Evolutionary conservation across 1,140 invertebrate species (phyloP), one percentile per base, ranked within the genome.

Genomic region (Paralvinella palmiformis): DNA sequence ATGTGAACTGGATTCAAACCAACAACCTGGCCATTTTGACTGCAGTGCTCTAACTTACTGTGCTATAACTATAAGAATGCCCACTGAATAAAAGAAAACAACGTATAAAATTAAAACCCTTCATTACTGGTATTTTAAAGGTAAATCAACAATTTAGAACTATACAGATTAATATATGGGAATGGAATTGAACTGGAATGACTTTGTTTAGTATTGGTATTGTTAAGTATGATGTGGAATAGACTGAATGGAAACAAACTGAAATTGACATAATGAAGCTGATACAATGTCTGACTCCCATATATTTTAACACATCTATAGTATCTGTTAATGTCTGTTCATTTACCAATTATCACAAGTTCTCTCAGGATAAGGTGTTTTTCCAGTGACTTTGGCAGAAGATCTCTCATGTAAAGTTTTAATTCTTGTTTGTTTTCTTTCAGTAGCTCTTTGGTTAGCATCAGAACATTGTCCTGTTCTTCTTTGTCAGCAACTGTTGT

Each of bases 341-440:
- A 5, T 64, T 70, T 67, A 79, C 77, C 74, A 69, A 70, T 72
- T 36, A 75, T 36, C 44, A 75, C 68, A 31, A 75, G 59, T 64
- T 79, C 77, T n/a, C 68, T 44, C 10, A 74, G 37, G 31, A 59
- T 66, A 45, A 60, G 59, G 37, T 69, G 70, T n/a, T 64, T 55
- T 32, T 74, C 67, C 20, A 65, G 55, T 53, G 73, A 67, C 66
- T 72, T 79, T 31, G 75, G 75, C 13, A 75, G 52, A 31, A 77
- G 52, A 45, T 74, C 72, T 44, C 74, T 50, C 7, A 71, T 17
- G 24, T 70, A 48, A 2, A 72, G n/a, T 55, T 50, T 62, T 50
- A 35, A 68, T 33, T 22, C 59, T 5, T 13, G 22, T 7, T 20
- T 24, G 27, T 41, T 24, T 29, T 20, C 6, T 33, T 31, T 22